These are phyloP conservation scores for Drosophila lacteicornis DNA, from an alignment of 1,140 invertebrate genomes.

Conservation along the genomic window DNA sequence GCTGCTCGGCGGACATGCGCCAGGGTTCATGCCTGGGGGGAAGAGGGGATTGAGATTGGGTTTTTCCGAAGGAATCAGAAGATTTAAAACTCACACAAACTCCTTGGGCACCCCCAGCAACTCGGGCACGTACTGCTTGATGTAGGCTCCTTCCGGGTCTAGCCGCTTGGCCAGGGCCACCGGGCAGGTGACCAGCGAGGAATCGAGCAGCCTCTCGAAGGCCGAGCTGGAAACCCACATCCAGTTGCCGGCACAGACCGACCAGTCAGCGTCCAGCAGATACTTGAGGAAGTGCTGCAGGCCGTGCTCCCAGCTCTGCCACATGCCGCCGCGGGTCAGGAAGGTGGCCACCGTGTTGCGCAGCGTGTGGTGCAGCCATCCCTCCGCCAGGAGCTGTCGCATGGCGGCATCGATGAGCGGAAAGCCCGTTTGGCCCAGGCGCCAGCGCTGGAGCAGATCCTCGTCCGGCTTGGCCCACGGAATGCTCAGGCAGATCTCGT, in stretches of 20 bases:
- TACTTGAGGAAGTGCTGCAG: conserved; percentile 88
- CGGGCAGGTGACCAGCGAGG: conserved; percentile 88
- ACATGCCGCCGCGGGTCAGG: conserved; percentile 90
- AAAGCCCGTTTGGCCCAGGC: conserved; percentile 89
- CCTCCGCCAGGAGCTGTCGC: conserved; percentile 87
- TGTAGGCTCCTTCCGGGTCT: conserved; percentile 89
- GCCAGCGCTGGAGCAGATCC: conserved; percentile 88
- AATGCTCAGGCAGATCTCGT: conserved; percentile 91
- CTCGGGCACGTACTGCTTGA: conserved; percentile 90
- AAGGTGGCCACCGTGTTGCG: conserved; percentile 91
- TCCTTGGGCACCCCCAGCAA: conserved; percentile 88
- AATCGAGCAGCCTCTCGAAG: conserved; percentile 89
- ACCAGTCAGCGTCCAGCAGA: conserved; percentile 90
- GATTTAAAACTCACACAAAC: conserved; percentile 88
- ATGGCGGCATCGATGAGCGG: conserved; percentile 92
- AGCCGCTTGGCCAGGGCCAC: conserved; percentile 89
- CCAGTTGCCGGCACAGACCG: conserved; percentile 92
- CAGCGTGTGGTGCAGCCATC: conserved; percentile 90
- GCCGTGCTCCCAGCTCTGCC: conserved; percentile 90
- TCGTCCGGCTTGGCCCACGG: conserved; percentile 88
- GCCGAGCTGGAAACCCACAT: conserved; percentile 92
- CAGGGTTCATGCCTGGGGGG: conserved; percentile 88
- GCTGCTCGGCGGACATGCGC: conserved; percentile 89
- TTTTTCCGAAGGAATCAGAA: neutral
- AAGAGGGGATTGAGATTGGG: neutral